These are phyloP conservation scores for Dicrurus megarhynchus DNA, from an alignment of 2,113 vertebrate genomes.

Conservation along the genomic window DNA sequence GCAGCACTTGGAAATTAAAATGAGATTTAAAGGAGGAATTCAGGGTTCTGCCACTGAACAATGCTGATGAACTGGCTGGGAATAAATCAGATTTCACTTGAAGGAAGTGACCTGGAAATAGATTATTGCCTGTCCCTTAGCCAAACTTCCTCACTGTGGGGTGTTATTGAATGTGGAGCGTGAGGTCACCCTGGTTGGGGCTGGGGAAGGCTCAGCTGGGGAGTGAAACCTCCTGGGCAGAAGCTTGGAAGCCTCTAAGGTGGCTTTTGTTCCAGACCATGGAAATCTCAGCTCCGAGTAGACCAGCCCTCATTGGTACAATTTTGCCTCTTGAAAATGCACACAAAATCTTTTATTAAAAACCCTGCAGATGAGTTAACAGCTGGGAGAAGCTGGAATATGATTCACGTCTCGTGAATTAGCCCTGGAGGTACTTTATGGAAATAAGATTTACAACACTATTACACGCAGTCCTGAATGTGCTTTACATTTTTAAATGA, in stretches of 20 bases:
- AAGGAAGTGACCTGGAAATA: conserved; percentile 31
- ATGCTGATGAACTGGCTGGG: background rate
- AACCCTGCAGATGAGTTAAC: conserved; percentile 31
- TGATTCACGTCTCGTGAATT: conserved; percentile 53
- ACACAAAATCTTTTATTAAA: conserved; percentile 51
- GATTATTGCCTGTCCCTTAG: background rate
- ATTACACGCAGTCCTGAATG: conserved; percentile 31
- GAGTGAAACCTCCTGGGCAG: background rate
- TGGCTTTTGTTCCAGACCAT: background rate
- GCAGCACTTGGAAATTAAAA: background rate
- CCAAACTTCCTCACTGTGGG: background rate
- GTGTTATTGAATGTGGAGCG: background rate
- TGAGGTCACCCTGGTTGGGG: background rate
- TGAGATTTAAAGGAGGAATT: conserved; percentile 28
- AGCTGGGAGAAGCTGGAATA: conserved; percentile 58
- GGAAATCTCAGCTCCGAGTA: background rate
- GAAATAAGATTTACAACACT: conserved; percentile 52
- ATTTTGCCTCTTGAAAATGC: conserved; percentile 6
- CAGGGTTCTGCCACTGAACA: background rate
- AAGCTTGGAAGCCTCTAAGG: background rate
- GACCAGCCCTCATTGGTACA: background rate
- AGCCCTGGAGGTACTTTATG: conserved; percentile 51
- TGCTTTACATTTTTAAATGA: conserved; percentile 48
- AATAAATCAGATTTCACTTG: conserved; percentile 31
- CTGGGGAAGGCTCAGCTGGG: background rate